phyloP scores from a whole-genome alignment of 2,888 invertebrate species.

The Autographa gamma region DNA sequence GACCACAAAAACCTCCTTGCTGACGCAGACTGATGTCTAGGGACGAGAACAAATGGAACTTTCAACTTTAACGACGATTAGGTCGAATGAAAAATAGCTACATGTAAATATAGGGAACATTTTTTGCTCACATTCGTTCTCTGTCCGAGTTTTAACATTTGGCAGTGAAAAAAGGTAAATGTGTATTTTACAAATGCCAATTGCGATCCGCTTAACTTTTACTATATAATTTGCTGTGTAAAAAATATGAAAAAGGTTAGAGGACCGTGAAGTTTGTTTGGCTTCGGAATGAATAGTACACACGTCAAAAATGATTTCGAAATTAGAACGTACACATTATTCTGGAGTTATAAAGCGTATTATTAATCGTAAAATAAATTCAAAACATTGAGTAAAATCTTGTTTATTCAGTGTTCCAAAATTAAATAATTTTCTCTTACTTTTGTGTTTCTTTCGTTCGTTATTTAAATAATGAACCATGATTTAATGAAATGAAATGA shows the following conservation, averaged over 20 bases:
- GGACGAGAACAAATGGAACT: conserved; percentile 74
- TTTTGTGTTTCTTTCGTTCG: not conserved
- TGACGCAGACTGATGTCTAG: conserved; percentile 72
- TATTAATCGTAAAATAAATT: not conserved
- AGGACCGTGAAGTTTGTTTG: conserved; percentile 1
- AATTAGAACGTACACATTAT: not conserved
- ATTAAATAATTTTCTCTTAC: not conserved
- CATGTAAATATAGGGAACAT: conserved; percentile 50
- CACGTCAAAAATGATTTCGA: not conserved
- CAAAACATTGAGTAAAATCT: not conserved
- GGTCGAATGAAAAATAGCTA: conserved; percentile 65
- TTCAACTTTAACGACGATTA: conserved; percentile 65
- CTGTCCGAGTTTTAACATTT: conserved; percentile 22
- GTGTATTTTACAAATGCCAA: conserved; percentile 8
- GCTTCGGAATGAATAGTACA: conserved; percentile 5
- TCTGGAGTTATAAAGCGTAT: not conserved
- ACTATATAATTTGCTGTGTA: not conserved
- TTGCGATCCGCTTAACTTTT: not conserved
- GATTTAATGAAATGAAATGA: too few relatives aligned
- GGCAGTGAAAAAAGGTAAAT: conserved; percentile 4
- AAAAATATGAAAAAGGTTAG: conserved; percentile 6
- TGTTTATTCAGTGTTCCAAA: not conserved
- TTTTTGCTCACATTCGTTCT: conserved; percentile 42
- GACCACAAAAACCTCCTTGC: conserved; percentile 73
- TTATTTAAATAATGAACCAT: not conserved